A percentile compares a stretch with the other conserved stretches of the same genome.
Conservation (phyloP, 1,140 invertebrate genomes). For the Nymphalis io region DNA sequence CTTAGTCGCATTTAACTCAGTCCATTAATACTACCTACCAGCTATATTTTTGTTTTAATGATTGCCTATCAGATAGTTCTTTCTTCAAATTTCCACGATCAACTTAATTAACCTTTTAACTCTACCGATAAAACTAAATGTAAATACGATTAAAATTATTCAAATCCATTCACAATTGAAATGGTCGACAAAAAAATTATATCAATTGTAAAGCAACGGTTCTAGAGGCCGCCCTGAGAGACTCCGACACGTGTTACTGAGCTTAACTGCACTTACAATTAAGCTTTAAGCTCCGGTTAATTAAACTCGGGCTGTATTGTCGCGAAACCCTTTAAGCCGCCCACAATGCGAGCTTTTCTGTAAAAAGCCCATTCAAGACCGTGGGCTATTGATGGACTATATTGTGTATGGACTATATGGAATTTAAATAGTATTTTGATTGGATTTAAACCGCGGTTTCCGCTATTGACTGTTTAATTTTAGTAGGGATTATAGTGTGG, state of each 20-base stretch:
- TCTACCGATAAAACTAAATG: not conserved
- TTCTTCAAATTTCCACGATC: not conserved
- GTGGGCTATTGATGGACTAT: conserved; percentile 52
- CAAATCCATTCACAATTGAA: conserved; percentile 29
- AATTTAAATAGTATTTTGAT: conserved; percentile 54
- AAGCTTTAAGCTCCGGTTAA: conserved; percentile 77
- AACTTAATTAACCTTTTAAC: not conserved
- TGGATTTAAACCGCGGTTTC: conserved; percentile 49
- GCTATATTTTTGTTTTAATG: too few species aligned
- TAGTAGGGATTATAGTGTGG: conserved; percentile 32
- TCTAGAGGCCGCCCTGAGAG: conserved; percentile 49
- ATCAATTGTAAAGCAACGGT: conserved; percentile 54
- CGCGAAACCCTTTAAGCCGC: conserved; percentile 71
- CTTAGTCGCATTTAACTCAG: too few species aligned
- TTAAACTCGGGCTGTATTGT: conserved; percentile 72
- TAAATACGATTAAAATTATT: conserved; percentile 11
- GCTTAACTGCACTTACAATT: conserved; percentile 77
- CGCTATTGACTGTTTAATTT: conserved; percentile 52
- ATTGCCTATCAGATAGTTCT: not conserved
- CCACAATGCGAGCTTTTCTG: conserved; percentile 65
- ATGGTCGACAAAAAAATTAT: conserved; percentile 44
- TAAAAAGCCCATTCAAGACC: conserved; percentile 66
- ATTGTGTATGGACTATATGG: conserved; percentile 59
- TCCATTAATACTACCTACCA: too few species aligned
- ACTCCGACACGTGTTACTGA: conserved; percentile 69